These are phyloP conservation scores for Fulmarus glacialis DNA, from an alignment of 2,113 vertebrate genomes.

Conservation along the genomic window DNA sequence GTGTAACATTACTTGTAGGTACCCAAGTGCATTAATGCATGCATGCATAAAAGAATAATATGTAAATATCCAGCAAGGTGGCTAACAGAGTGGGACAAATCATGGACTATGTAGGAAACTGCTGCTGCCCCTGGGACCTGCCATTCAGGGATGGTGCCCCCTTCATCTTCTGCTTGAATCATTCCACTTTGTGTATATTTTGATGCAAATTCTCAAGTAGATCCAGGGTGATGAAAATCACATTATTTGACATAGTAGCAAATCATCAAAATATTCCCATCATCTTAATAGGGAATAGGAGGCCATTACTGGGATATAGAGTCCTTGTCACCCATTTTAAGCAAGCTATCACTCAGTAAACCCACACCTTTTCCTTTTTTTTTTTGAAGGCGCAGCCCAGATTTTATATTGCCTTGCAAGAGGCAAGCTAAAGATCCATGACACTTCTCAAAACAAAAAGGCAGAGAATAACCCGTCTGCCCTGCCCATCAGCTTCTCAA, in stretches of 20 bases:
- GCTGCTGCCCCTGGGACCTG: background rate
- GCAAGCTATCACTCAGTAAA: background rate
- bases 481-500: slow-evolving; percentile 1
- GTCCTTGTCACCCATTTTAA: background rate
- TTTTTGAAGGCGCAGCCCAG: background rate
- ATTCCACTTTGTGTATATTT: background rate
- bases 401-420: background rate
- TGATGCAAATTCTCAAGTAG: background rate
- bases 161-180: background rate
- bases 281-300: background rate
- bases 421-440: background rate
- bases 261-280: background rate
- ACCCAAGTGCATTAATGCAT: background rate
- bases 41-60: background rate
- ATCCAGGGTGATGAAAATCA: background rate
- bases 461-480: background rate
- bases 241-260: background rate
- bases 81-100: background rate
- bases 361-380: background rate
- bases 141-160: background rate
- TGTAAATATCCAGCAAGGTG: background rate
- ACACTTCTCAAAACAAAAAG: slow-evolving; percentile 28
- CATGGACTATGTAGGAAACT: background rate
- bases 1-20: background rate
- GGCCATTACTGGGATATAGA: background rate